Evolutionary conservation across 2,888 invertebrate species (phyloP), one percentile per base, ranked within the genome.

Genomic region (Dexiosoma caninum): DNA sequence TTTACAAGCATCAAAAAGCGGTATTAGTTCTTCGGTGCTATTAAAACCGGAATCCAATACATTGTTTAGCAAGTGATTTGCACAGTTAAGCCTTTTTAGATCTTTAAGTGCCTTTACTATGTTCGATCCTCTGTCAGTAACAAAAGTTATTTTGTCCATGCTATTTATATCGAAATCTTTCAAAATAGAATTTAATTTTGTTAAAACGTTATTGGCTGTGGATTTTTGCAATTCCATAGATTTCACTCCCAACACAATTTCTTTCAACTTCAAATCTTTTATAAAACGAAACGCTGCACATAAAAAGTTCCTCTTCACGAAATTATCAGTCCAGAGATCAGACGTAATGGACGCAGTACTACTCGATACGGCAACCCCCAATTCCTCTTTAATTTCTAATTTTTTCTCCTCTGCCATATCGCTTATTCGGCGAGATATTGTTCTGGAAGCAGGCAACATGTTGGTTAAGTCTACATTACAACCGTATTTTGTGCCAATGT

Each of bases 211-310:
- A 10, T 30, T 46, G 51, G 51, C 55, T 12, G 75, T 76, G 16
- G 70, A 75, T 49, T 59, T 35, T 35, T 64, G 32, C 35, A 75
- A 70, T 49, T 70, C 76, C 80, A 80, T 76, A 10, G 76, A 80
- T 71, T 76, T 76, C 46, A 72, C 51, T 8, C 71, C 76, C 27
- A 77, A 51, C 12, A 72, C 62, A 8, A 81, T 30, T 42, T 76
- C 40, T 35, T 59, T 42, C 3, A 77, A 71, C 42, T 81, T 60
- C 21, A 32, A 57, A 19, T 62, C 55, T 60, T 72, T 72, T 53
- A 49, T 30, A 32, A 62, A 81, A 67, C 55, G 77, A 19, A 71
- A 53, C 8, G 71, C 64, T 10, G 64, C 64, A 35, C 66, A 59
- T 51, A 74, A 46, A 40, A 60, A 74, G 44, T 53, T 75, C 35